Conservation (phyloP, 2,888 invertebrate genomes). For the Calliopum simillimum region DNA sequence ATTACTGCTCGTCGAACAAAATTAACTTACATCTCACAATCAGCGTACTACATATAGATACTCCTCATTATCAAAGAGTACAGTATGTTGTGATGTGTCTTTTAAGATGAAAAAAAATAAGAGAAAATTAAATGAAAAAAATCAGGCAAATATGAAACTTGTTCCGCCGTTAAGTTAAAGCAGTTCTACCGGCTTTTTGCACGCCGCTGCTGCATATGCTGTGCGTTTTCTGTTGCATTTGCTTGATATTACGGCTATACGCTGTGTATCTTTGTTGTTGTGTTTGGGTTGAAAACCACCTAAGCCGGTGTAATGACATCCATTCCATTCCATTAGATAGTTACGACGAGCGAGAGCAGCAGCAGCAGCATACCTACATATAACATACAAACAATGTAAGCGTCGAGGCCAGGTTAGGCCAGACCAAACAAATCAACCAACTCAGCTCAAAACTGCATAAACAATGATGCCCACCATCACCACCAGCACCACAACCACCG, state of each 20-base stretch:
- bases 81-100: too few relatives aligned
- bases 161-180: conserved; percentile 16
- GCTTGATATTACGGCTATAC: neutral
- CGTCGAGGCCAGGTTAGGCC: neutral
- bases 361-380: conserved; percentile 11
- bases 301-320: conserved; percentile 31
- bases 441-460: conserved; percentile 12
- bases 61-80: too few relatives aligned
- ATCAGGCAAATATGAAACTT: neutral
- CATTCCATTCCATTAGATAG: conserved; percentile 28
- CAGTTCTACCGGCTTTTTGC: conserved; percentile 33
- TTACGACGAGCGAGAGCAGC: conserved; percentile 19
- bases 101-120: too few relatives aligned
- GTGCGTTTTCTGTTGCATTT: conserved; percentile 16
- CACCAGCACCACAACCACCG: conserved; percentile 1
- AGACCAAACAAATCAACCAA: conserved; percentile 16
- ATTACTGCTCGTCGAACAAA: conserved; percentile 17
- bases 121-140: too few relatives aligned
- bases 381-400: conserved; percentile 22
- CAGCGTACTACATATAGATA: neutral
- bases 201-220: conserved; percentile 7
- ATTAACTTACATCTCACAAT: neutral
- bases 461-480: conserved; percentile 14
- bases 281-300: conserved; percentile 18
- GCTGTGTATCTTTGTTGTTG: neutral